Conservation (phyloP, 92 coral and sea anemone genomes). For the Metridium senile region DNA sequence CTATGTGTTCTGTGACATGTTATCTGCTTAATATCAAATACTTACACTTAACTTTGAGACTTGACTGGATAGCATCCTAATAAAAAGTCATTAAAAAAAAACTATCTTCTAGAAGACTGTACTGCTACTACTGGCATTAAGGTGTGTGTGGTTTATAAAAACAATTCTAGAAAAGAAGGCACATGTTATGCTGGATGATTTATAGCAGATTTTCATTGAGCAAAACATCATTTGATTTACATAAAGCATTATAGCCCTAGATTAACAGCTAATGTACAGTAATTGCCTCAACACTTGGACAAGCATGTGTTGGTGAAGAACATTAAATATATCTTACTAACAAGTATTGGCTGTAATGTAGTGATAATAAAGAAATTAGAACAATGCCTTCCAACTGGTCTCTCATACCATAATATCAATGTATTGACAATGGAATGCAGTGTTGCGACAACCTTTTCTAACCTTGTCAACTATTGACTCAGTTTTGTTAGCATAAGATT, state of each 20-base stretch:
- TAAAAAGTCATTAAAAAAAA: no score
- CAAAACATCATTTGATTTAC: not conserved
- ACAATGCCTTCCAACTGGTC: not conserved
- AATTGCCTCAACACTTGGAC: not conserved
- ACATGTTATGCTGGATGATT: no score
- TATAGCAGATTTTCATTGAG: not conserved
- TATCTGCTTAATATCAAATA: not conserved
- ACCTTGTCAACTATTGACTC: constrained; percentile 36
- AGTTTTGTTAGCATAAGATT: constrained; percentile 28
- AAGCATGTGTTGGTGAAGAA: not conserved
- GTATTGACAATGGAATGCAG: constrained; percentile 29
- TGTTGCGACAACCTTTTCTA: constrained; percentile 28
- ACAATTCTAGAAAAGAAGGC: no score
- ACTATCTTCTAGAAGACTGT: no score
- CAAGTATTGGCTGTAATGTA: not conserved
- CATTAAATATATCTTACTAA: not conserved
- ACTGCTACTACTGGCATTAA: no score
- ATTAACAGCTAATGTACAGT: constrained; percentile 13
- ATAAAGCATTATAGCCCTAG: constrained; percentile 7
- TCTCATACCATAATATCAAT: not conserved
- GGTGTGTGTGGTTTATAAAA: no score
- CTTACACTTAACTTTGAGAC: not conserved
- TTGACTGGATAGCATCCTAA: not conserved
- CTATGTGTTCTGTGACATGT: not conserved
- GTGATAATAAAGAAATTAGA: not conserved